Evolutionary conservation across 2,888 invertebrate genomes (phyloP).

Genomic region (Philopedon plagiatum): DNA sequence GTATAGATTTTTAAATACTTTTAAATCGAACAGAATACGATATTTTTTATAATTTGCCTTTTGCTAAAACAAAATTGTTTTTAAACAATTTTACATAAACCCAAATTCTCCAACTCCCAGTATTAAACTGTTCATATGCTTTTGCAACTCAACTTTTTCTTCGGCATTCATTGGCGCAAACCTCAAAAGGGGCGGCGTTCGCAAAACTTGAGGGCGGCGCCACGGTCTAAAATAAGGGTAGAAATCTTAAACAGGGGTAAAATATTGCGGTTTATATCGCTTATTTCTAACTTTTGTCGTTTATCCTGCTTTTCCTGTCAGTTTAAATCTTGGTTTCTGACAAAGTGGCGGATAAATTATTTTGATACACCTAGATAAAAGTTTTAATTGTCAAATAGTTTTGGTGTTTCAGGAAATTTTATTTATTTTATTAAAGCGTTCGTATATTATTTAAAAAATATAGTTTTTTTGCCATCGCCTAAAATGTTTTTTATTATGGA

Average conservation of each 20-base stretch:
- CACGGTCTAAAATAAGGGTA: slow-evolving; percentile 26
- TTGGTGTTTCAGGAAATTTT: no score
- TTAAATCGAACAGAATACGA: no score
- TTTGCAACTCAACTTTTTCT: slow-evolving; percentile 10
- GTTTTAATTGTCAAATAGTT: no score
- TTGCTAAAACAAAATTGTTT: background rate
- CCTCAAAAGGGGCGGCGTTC: slow-evolving; percentile 8
- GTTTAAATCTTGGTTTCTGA: slow-evolving; percentile 28
- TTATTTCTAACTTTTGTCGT: slow-evolving; percentile 58
- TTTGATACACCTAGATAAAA: background rate
- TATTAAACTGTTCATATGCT: slow-evolving; percentile 19
- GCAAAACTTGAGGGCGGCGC: slow-evolving; percentile 32
- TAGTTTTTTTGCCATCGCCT: background rate
- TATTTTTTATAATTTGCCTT: no score
- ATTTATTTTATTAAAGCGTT: no score
- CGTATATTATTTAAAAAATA: no score
- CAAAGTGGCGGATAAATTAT: slow-evolving; percentile 6
- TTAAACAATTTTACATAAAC: background rate
- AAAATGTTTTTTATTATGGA: background rate
- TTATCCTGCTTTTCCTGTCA: slow-evolving; percentile 55
- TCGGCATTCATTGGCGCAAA: slow-evolving; percentile 16
- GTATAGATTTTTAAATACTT: no score
- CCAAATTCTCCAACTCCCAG: background rate
- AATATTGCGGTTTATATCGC: slow-evolving; percentile 56
- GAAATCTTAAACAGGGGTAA: slow-evolving; percentile 44